A percentile compares a stretch with the other conserved stretches of the same genome.
These are phyloP conservation scores for Protophormia terraenovae DNA, from an alignment of 2,888 invertebrate genomes.

Conservation along the genomic window DNA sequence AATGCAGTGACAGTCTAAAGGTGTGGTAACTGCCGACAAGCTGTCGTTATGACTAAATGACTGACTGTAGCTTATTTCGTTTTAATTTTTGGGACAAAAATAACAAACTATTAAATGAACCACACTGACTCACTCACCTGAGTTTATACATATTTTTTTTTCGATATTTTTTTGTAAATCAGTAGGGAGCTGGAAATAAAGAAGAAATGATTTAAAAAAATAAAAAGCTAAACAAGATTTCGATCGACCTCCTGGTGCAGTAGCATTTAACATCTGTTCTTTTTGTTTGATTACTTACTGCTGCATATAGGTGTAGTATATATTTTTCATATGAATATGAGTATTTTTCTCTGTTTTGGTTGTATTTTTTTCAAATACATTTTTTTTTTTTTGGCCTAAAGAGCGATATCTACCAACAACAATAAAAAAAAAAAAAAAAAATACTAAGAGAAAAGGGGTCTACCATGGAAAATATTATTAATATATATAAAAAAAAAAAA, in stretches of 20 bases:
- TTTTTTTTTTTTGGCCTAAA: conserved; percentile 9
- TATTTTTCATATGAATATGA: neutral
- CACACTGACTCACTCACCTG: conserved; percentile 57
- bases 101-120: conserved; percentile 26
- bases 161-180: conserved; percentile 23
- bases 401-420: conserved; percentile 4
- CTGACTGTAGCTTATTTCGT: conserved; percentile 60
- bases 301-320: conserved; percentile 1
- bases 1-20: conserved; percentile 67
- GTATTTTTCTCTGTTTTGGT: conserved; percentile 10
- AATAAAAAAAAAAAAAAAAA: conserved; percentile 21
- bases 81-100: conserved; percentile 46
- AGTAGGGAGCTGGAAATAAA: conserved; percentile 49
- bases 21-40: conserved; percentile 67
- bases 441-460: conserved; percentile 11
- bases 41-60: conserved; percentile 55
- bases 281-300: conserved; percentile 62
- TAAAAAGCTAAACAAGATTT: conserved; percentile 58
- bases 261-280: conserved; percentile 71
- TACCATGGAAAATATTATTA: conserved; percentile 53
- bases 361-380: neutral
- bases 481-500: conserved; percentile 72
- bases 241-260: conserved; percentile 70
- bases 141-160: neutral
- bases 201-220: neutral